phyloP scores from a whole-genome alignment of 2,888 invertebrate species.

The Cybosia mesomella region DNA sequence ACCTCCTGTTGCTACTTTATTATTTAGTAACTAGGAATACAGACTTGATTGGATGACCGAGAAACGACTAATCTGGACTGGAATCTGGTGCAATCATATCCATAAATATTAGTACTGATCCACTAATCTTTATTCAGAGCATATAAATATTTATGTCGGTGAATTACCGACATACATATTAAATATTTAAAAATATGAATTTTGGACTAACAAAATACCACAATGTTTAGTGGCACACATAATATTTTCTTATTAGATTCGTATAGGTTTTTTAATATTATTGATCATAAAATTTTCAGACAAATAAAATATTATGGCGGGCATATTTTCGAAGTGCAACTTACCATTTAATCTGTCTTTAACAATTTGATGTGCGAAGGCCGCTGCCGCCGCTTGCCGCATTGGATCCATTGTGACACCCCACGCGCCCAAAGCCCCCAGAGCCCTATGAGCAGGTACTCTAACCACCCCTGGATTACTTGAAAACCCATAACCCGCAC shows the following conservation, averaged over 20 bases:
- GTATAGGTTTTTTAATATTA: neutral
- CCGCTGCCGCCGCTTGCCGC: constrained; percentile 90
- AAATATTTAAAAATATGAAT: neutral
- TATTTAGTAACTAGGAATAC: neutral
- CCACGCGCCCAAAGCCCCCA: constrained; percentile 85
- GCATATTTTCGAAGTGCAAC: constrained; percentile 55
- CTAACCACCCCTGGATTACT: constrained; percentile 92
- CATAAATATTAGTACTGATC: neutral
- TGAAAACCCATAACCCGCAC: constrained; percentile 86
- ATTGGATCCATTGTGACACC: constrained; percentile 88
- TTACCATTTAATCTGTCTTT: constrained; percentile 94
- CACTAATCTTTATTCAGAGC: too few relatives aligned
- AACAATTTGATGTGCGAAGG: constrained; percentile 93
- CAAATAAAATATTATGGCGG: neutral
- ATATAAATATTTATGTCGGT: too few relatives aligned
- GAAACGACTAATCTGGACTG: neutral
- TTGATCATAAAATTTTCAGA: neutral
- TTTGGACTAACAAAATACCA: too few relatives aligned
- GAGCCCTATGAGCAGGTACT: constrained; percentile 92
- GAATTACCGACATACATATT: too few relatives aligned
- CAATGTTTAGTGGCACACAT: neutral
- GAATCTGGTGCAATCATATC: neutral
- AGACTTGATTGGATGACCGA: neutral
- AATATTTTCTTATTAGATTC: constrained; percentile 11
- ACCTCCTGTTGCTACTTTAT: neutral